These are phyloP conservation scores for Oeneis ivallda DNA, from an alignment of 2,888 invertebrate genomes.

Conservation along the genomic window DNA sequence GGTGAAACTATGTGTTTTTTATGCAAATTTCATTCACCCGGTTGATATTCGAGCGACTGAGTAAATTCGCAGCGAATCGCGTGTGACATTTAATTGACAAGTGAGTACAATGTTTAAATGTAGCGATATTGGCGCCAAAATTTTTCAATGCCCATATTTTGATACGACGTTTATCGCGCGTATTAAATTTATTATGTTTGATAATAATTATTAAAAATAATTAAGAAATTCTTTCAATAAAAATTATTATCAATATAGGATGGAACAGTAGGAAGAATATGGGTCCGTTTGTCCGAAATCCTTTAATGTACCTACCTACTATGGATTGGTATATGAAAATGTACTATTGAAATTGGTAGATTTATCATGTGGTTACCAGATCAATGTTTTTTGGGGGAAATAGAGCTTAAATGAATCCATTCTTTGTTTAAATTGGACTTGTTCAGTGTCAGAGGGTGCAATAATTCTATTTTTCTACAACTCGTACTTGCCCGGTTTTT, in stretches of 20 bases:
- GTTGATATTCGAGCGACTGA: conserved; percentile 69
- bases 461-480: not conserved
- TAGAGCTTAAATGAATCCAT: conserved; percentile 47
- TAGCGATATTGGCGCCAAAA: conserved; percentile 60
- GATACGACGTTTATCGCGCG: conserved; percentile 42
- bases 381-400: conserved; percentile 60
- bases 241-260: too few species aligned
- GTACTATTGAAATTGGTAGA: conserved; percentile 58
- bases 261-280: too few species aligned
- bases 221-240: too few species aligned
- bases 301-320: conserved; percentile 42
- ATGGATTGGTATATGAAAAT: conserved; percentile 66
- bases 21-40: conserved; percentile 75
- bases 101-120: conserved; percentile 71
- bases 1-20: conserved; percentile 62
- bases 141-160: conserved; percentile 48
- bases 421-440: conserved; percentile 40
- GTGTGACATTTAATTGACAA: conserved; percentile 77
- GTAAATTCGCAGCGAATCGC: conserved; percentile 72
- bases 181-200: conserved; percentile 35
- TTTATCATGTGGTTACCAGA: conserved; percentile 66
- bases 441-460: not conserved
- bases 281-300: too few species aligned
- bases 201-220: not conserved
- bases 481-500: too few species aligned